Evolutionary conservation across 2,888 invertebrate species (phyloP), one percentile per base, ranked within the genome.

Genomic region (Tachina grossa): DNA sequence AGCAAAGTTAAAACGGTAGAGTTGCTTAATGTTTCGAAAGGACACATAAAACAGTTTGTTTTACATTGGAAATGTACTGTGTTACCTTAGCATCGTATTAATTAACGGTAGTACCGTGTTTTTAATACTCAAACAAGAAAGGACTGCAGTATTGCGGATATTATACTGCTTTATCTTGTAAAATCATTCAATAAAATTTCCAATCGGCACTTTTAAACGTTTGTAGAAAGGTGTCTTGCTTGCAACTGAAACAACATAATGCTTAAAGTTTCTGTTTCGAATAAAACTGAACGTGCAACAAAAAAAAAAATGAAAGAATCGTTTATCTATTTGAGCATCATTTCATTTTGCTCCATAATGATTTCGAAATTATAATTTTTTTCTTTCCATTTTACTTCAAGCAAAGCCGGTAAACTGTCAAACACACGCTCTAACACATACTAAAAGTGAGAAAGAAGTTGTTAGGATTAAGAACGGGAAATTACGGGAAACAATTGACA

Each of bases 321-420:
- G 47, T 79, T 83, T 83, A 83, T 85, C 80, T 85, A 83, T 83
- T 76, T 76, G 72, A 85, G 79, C 83, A 72, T 83, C 83, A 80
- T 83, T 85, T 83, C 75, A 68, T 76, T 77, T 83, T 72, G 66
- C 76, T 53, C 75, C 79, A 72, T 83, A 83, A 83, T 83, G 85
- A 85, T 83, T 83, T 80, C 61, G 65, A 85, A 83, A 83, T 76
- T 80, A 83, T 82, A 78, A 43, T 75, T 72, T 79, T 72, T 65
- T 45, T 47, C 47, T 22, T 43, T 43, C 10, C 43, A 5, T 41
- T 41, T 61, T 39, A 11, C 13, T 39, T 8, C 63, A 8, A 16
- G 9, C 55, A 57, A 59, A 39, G 55, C 45, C n/a, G 31, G 14
- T 43, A 59, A 65, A 71, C 45, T 77, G 68, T 39, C 57, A 76